Evolutionary conservation across 2,888 invertebrate species (phyloP).

Genomic region (Limnephilus rhombicus): DNA sequence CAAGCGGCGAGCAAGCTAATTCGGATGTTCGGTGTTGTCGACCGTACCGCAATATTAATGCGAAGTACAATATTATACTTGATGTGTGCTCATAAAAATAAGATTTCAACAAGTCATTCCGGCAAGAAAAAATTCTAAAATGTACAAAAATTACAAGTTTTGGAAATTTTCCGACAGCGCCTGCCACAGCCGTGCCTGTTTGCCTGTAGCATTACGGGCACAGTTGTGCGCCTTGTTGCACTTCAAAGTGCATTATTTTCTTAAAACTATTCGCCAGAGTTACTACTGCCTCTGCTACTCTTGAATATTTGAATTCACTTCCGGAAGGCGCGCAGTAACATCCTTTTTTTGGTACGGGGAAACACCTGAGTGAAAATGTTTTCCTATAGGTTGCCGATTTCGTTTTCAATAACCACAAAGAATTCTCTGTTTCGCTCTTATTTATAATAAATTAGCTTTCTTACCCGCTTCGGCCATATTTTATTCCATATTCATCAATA

Average conservation of each 20-base stretch:
- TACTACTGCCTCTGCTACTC: conserved; percentile 8
- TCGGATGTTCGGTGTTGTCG: too few species aligned
- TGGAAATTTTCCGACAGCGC: neutral
- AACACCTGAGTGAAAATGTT: neutral
- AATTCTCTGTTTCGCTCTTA: neutral
- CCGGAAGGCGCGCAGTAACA: conserved; percentile 9
- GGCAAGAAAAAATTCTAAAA: neutral
- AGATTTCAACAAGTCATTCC: neutral
- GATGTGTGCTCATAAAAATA: neutral
- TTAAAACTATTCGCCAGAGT: neutral
- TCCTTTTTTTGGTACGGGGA: neutral
- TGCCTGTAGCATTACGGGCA: neutral
- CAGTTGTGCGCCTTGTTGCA: conserved; percentile 7
- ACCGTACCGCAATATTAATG: too few species aligned
- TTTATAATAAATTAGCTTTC: too few species aligned
- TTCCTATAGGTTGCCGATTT: neutral
- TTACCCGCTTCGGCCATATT: neutral
- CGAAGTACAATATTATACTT: too few species aligned
- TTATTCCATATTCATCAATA: neutral
- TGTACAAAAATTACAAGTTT: neutral
- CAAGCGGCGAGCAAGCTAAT: too few species aligned
- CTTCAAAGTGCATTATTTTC: conserved; percentile 44
- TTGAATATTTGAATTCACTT: conserved; percentile 56
- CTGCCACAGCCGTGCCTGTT: neutral
- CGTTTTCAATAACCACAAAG: neutral